phyloP scores from a whole-genome alignment of 2,888 invertebrate species.

The Lasius fuliginosus region DNA sequence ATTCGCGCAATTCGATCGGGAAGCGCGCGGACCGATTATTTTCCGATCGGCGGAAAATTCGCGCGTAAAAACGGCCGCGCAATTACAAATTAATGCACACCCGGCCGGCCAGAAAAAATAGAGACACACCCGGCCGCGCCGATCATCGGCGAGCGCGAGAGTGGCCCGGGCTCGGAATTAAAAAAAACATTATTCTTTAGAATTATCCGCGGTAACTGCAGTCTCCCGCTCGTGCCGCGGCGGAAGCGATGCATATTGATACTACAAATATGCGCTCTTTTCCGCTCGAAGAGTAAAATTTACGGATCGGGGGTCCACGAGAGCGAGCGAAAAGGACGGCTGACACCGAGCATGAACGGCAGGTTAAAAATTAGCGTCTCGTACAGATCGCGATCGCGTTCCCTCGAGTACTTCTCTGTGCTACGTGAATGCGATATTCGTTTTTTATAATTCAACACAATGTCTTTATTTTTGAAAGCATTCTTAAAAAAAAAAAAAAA shows the following conservation, averaged over 20 bases:
- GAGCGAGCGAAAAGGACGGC: constrained; percentile 45
- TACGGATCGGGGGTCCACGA: constrained; percentile 57
- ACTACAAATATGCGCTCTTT: constrained; percentile 50
- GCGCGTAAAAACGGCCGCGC: constrained; percentile 81
- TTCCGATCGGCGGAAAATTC: constrained; percentile 82
- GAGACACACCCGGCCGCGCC: constrained; percentile 64
- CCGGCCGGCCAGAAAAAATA: constrained; percentile 70
- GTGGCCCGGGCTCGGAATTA: constrained; percentile 71
- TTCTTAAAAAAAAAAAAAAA: not conserved
- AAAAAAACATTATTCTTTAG: constrained; percentile 77
- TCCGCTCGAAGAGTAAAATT: constrained; percentile 67
- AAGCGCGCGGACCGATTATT: constrained; percentile 82
- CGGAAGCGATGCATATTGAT: constrained; percentile 61
- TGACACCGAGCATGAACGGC: constrained; percentile 35
- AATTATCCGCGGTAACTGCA: constrained; percentile 65
- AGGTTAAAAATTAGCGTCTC: constrained; percentile 41
- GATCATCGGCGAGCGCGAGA: constrained; percentile 65
- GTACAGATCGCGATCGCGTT: constrained; percentile 25
- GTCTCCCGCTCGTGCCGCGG: constrained; percentile 48
- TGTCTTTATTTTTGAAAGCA: not conserved
- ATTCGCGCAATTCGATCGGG: constrained; percentile 73
- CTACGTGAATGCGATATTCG: not conserved
- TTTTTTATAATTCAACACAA: not conserved
- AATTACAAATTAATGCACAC: constrained; percentile 83
- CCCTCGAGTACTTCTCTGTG: not conserved